Base-by-base conservation (phyloP, 2,888 invertebrate genomes). In the Dioctria rufipes region DNA sequence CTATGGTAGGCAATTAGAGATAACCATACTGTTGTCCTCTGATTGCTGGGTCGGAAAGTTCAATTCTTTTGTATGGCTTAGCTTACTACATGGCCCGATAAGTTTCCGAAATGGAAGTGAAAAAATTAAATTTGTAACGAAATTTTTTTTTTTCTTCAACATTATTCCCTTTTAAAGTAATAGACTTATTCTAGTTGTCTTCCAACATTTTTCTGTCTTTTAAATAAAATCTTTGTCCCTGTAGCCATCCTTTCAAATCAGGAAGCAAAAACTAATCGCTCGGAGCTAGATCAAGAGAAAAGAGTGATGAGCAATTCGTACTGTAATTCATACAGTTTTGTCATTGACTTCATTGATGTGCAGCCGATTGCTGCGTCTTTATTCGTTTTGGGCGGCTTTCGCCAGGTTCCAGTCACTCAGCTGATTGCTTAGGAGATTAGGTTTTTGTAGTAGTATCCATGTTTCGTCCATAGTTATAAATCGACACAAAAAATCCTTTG, bases 371-470 rank as follows among this genome's bases (percentile, higher is more conserved):
- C n/a, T 5, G 4, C 11, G 60, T n/a, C 60, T 60, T 60, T 6
- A 3, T 11, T 1, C 1, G 5, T n/a, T 60, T 60, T 25, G 60
- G 11, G 1, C 8, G 8, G 5, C 8, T 1, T 60, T 2, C 5
- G 25, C 60, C 60, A 60, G 1, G 13, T 6, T 11, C 1, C 1
- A 60, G 5, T 3, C 65, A 65, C n/a, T 65, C 39, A 4, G 37
- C 39, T 9, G 40, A 65, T 11, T 39, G 40, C 3, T 2, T 4
- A 39, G 37, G 4, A n/a, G 65, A 40, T 40, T 65, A 4, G 65
- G 40, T 65, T 40, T 65, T 40, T 65, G n/a, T 40, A 40, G 65
- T 65, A 40, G 39, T 65, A 65, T 65, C 40, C 65, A 65, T 1
- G 65, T 65, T 65, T 65, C 65, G 42, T 40, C 42, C 37, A 65